phyloP scores from a whole-genome alignment of 2,113 vertebrate genomes.

The Oenanthe oenanthe region DNA sequence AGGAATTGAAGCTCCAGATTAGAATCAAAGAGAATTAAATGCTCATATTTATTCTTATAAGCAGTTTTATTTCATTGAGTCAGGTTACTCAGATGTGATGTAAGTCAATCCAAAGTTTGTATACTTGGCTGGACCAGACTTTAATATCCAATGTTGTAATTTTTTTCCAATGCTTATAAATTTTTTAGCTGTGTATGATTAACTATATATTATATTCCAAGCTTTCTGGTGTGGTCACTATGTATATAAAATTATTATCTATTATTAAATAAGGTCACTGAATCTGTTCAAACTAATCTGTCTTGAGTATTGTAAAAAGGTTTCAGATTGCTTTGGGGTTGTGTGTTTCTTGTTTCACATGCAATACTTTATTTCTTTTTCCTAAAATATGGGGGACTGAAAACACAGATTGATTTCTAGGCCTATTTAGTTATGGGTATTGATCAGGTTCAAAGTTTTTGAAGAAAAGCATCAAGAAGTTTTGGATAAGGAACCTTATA shows the following conservation, averaged over 20 bases:
- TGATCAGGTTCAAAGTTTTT: slow-evolving; percentile 58
- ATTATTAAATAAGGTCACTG: slow-evolving; percentile 9
- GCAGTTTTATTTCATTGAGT: background rate
- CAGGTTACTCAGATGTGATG: background rate
- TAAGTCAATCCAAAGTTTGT: background rate
- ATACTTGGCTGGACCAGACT: background rate
- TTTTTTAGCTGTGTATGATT: background rate
- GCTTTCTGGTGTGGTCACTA: background rate
- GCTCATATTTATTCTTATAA: background rate
- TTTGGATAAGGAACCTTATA: slow-evolving; percentile 46
- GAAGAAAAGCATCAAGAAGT: slow-evolving; percentile 48
- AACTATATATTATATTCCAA: background rate
- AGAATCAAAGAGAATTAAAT: background rate
- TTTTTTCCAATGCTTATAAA: background rate
- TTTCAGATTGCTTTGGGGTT: slow-evolving; percentile 33
- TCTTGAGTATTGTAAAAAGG: background rate
- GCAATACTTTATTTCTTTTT: slow-evolving; percentile 14
- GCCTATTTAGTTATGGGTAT: slow-evolving; percentile 63
- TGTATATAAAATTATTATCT: background rate
- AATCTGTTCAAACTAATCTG: background rate
- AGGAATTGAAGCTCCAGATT: background rate
- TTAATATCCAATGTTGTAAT: background rate
- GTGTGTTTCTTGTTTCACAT: slow-evolving; percentile 32
- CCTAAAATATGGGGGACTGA: slow-evolving; percentile 26
- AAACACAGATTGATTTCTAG: slow-evolving; percentile 69